A percentile compares a stretch with the other conserved stretches of the same genome.
These are phyloP conservation scores for Perodicticus potto DNA, from an alignment of 2,797 vertebrate genomes.

Conservation along the genomic window DNA sequence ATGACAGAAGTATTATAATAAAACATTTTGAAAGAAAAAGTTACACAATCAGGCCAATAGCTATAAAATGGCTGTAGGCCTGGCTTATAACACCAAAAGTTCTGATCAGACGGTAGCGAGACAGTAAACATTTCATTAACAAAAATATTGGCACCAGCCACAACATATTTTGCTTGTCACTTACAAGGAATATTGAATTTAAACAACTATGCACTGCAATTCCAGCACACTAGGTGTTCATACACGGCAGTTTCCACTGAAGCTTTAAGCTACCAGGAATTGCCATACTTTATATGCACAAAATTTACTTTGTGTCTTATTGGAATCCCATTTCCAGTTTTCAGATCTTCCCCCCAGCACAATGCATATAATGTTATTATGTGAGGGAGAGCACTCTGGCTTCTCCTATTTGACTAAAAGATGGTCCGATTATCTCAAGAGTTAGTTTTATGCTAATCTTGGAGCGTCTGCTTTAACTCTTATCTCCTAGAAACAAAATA, in stretches of 20 bases:
- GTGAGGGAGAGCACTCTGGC: slow-evolving; percentile 52
- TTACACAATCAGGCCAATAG: slow-evolving; percentile 92
- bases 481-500: slow-evolving; percentile 70
- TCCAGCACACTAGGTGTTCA: slow-evolving; percentile 87
- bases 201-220: slow-evolving; percentile 87
- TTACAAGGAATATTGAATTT: slow-evolving; percentile 90
- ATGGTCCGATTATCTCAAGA: slow-evolving; percentile 59
- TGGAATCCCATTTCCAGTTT: slow-evolving; percentile 86
- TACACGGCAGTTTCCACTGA: slow-evolving; percentile 87
- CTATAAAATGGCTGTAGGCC: slow-evolving; percentile 91
- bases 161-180: slow-evolving; percentile 88
- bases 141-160: slow-evolving; percentile 92
- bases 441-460: slow-evolving; percentile 48
- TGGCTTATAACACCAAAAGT: slow-evolving; percentile 89
- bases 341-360: slow-evolving; percentile 31
- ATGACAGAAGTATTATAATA: slow-evolving; percentile 95
- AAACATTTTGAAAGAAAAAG: slow-evolving; percentile 91
- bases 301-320: slow-evolving; percentile 84
- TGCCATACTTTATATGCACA: slow-evolving; percentile 69
- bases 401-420: slow-evolving; percentile 55
- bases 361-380: slow-evolving; percentile 45
- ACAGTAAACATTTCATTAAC: slow-evolving; percentile 91
- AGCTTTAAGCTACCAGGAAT: slow-evolving; percentile 85
- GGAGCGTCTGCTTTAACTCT: slow-evolving; percentile 54
- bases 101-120: slow-evolving; percentile 90